These are phyloP conservation scores for Agrochola lychnidis DNA, from an alignment of 2,888 invertebrate genomes.

Conservation along the genomic window DNA sequence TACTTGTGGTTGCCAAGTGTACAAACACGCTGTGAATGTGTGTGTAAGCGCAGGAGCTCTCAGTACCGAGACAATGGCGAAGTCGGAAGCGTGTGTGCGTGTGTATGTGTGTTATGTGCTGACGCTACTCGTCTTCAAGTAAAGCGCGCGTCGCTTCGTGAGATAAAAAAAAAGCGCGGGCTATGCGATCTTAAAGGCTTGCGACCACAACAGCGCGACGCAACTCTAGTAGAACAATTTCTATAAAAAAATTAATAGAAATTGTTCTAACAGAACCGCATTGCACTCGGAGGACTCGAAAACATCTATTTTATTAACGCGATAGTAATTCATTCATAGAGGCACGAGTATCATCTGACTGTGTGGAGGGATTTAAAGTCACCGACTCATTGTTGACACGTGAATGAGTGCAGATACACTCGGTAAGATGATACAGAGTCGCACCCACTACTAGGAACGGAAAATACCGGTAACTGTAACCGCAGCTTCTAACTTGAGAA, in stretches of 20 bases:
- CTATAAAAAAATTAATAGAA: neutral
- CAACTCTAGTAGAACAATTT: neutral
- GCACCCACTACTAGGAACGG: conserved; percentile 4
- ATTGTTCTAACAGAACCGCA: neutral
- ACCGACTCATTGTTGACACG: conserved; percentile 30
- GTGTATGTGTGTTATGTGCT: too few species aligned
- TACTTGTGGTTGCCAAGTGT: too few species aligned
- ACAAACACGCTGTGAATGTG: too few species aligned
- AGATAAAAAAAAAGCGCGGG: too few species aligned
- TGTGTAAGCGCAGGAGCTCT: too few species aligned
- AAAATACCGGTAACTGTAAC: conserved; percentile 9
- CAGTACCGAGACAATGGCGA: too few species aligned
- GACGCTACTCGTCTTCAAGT: too few species aligned
- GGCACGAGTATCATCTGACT: neutral
- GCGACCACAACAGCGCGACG: neutral
- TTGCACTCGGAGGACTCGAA: neutral
- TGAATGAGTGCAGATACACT: conserved; percentile 29
- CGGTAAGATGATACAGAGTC: neutral
- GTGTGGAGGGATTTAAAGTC: conserved; percentile 12
- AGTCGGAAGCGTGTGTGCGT: too few species aligned
- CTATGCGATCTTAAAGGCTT: too few species aligned
- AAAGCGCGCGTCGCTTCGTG: too few species aligned
- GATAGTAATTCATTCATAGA: conserved; percentile 23
- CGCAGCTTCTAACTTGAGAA: conserved; percentile 14
- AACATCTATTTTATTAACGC: neutral